Evolutionary conservation across 2,113 vertebrate genomes (phyloP), one percentile per base, ranked within the genome.

Genomic region (Pomatostomus ruficeps): DNA sequence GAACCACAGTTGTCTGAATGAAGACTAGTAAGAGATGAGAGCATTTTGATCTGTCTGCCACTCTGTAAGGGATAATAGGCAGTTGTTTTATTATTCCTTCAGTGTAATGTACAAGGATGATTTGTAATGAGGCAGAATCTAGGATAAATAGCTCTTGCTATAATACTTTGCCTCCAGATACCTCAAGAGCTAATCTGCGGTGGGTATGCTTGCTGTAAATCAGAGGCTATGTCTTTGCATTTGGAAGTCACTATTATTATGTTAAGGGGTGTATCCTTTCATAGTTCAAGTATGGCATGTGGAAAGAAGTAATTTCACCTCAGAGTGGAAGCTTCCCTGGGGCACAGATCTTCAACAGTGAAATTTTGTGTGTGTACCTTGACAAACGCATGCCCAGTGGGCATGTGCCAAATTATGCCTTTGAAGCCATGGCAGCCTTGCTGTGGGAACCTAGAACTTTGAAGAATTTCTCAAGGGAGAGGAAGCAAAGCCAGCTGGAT

Each of bases 381-480:
- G 83, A 95, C 94, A 95, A 95, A 95, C 22, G 42, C 91, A 92
- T 95, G 84, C 95, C 93, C 72, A 35, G 42, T 82, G 77, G 95
- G 91, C 81, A 95, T 94, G 29, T 87, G 87, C 93, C 89, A 95
- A 97, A 95, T 92, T 89, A 95, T 36, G 70, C 70, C 93, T 97
- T 96, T 97, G 96, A 96, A 96, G 89, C 76, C 77, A 75, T 68
- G 93, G 84, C 95, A 94, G 87, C 73, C 80, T 94, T 73, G 66
- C 87, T 95, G 89, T 96, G 93, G 95, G 94, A 97, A 97, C 94
- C 89, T 95, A 95, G 93, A 94, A 97, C 94, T 86, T 89, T 87
- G 62, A 91, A 92, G 89, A 96, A 84, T 93, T 96, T 95, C 96
- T 95, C 89, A 96, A 94, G 94, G 70, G 89, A 96, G 91, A 91